Evolutionary conservation across 2,888 invertebrate genomes (phyloP), one percentile per base, ranked within the genome.

Genomic region (Cantharis lateralis): DNA sequence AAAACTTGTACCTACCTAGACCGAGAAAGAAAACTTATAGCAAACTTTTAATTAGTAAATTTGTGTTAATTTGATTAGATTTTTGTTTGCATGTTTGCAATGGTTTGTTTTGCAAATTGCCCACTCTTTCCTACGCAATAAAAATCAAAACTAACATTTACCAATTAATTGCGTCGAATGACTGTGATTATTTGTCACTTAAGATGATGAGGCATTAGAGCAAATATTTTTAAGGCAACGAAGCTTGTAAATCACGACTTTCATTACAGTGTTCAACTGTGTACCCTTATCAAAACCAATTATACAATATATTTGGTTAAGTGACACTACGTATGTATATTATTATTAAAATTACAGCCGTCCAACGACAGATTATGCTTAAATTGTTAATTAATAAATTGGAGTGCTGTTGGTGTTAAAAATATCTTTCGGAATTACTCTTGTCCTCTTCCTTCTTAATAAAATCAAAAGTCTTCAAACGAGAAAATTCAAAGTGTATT

Each of bases 211-310:
- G 84, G 81, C 87, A 87, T 79, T 70, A 63, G 83, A 10, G 77
- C 87, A 84, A 74, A 18, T 79, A 70, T 61, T 70, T 80, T 77
- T n/a, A 64, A 62, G 24, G 62, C 68, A 48, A 74, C 28, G 74
- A 71, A 75, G 61, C 72, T 76, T 74, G 69, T 72, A 77, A 70
- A 77, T 79, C 75, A 76, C 72, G 20, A 20, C 72, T 70, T 80
- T 71, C 61, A 79, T 63, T 69, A 18, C 76, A 62, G 24, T 84
- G 85, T 74, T 26, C 84, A 70, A 82, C 83, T 84, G 83, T 79
- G 83, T 87, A 87, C 88, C 88, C 88, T 87, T 87, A 88, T 88
- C 87, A 87, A 86, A 88, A 87, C 87, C 88, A 88, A 88, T 88
- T 88, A 88, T 87, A 87, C 87, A 87, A 87, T 88, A 84, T 86